Evolutionary conservation across 2,113 vertebrate species (phyloP).

Genomic region (Aix galericulata): DNA sequence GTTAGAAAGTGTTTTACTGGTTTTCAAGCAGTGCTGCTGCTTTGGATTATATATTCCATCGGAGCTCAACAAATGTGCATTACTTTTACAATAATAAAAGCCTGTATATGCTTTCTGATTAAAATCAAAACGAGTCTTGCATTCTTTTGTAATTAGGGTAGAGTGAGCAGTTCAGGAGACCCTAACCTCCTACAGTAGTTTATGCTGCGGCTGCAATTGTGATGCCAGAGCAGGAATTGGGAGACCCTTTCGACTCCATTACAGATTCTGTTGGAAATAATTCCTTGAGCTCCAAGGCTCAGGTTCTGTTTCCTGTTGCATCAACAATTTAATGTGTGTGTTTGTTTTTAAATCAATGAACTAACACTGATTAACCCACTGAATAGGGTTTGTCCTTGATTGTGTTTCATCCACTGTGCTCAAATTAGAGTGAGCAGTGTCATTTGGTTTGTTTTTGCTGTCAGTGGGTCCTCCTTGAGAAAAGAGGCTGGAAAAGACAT

Average conservation of each 20-base stretch:
- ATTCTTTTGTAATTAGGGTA: not conserved
- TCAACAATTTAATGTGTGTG: not conserved
- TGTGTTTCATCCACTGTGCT: not conserved
- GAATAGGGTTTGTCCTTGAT: not conserved
- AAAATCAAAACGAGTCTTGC: not conserved
- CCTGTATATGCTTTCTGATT: not conserved
- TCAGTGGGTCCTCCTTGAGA: not conserved
- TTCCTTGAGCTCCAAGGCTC: not conserved
- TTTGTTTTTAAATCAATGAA: not conserved
- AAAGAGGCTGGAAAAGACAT: not conserved
- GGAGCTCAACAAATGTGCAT: not conserved
- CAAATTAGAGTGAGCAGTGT: not conserved
- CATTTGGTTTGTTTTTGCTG: not conserved
- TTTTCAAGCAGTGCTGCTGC: not conserved
- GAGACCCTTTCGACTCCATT: not conserved
- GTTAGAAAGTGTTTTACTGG: not conserved
- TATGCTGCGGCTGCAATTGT: fast-evolving
- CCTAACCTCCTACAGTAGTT: not conserved
- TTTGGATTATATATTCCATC: not conserved
- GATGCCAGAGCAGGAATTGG: not conserved
- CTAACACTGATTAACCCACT: not conserved
- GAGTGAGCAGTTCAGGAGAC: not conserved
- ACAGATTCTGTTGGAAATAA: not conserved
- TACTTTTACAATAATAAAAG: not conserved
- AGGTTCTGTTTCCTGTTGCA: not conserved